phyloP scores from a whole-genome alignment of 2,113 vertebrate genomes.

The Marcusenius ussheri region DNA sequence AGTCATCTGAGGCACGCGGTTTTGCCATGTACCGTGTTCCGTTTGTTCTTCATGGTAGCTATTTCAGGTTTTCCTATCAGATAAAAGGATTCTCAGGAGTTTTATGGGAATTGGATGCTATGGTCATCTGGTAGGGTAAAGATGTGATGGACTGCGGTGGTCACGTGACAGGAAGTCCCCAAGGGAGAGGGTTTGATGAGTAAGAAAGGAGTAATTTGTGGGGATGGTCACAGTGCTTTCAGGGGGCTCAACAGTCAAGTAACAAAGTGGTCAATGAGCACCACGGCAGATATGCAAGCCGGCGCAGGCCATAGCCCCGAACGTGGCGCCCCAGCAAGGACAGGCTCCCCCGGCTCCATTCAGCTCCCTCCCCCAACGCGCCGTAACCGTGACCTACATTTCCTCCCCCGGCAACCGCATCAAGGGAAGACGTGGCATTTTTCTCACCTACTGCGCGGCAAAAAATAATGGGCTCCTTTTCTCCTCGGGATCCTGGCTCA shows the following conservation, averaged over 20 bases:
- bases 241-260: neutral
- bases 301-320: neutral
- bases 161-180: neutral
- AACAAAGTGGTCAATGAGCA: neutral
- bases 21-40: neutral
- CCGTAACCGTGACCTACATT: conserved; percentile 6
- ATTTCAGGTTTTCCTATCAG: neutral
- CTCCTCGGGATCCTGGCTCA: neutral
- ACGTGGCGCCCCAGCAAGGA: neutral
- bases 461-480: neutral
- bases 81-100: neutral
- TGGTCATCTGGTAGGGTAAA: neutral
- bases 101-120: neutral
- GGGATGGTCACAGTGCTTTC: neutral
- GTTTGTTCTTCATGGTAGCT: neutral
- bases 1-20: neutral
- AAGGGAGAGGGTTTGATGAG: neutral
- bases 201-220: neutral
- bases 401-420: neutral
- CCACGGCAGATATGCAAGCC: neutral
- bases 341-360: neutral
- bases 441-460: neutral
- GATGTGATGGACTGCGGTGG: neutral
- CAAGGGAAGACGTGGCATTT: neutral
- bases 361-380: neutral